Conservation (phyloP, 2,888 invertebrate species). For the Abrostola triplasia region DNA sequence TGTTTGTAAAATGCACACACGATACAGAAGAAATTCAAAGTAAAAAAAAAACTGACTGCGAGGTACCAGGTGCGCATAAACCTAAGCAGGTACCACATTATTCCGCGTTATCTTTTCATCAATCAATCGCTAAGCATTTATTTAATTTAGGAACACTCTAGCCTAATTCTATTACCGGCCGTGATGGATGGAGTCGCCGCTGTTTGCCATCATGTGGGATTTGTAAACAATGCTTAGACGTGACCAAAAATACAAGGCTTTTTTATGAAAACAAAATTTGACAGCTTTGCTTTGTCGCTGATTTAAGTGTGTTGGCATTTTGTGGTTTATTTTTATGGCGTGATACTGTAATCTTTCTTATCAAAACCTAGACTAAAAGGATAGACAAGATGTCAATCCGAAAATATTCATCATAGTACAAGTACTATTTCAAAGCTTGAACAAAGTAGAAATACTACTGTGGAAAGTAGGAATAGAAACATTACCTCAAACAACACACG, state of each 20-base stretch:
- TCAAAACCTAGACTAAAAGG: too few species aligned
- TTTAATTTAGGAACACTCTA: constrained; percentile 68
- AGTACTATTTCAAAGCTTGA: too few species aligned
- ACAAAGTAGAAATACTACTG: too few species aligned
- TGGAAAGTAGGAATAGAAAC: too few species aligned
- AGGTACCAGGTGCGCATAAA: constrained; percentile 21
- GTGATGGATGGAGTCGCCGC: constrained; percentile 63
- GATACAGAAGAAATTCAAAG: too few species aligned
- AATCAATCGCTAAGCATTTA: constrained; percentile 69
- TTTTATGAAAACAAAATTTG: constrained; percentile 30
- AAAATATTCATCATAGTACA: neutral
- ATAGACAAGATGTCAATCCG: neutral
- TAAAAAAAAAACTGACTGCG: neutral
- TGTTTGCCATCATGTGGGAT: constrained; percentile 36
- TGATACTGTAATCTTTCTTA: too few species aligned
- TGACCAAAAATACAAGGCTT: constrained; percentile 36
- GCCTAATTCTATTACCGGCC: constrained; percentile 61
- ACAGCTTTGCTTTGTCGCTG: constrained; percentile 9
- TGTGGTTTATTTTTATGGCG: constrained; percentile 12
- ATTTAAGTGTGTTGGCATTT: constrained; percentile 17
- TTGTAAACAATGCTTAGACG: constrained; percentile 44
- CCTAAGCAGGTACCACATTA: constrained; percentile 8
- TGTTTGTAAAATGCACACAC: too few species aligned
- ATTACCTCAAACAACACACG: too few species aligned
- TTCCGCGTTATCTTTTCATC: constrained; percentile 53